Percentiles rank a stretch among this genome's conserved stretches.
Conservation (phyloP, 2,888 invertebrate genomes). For the Willowsia nigromaculata region DNA sequence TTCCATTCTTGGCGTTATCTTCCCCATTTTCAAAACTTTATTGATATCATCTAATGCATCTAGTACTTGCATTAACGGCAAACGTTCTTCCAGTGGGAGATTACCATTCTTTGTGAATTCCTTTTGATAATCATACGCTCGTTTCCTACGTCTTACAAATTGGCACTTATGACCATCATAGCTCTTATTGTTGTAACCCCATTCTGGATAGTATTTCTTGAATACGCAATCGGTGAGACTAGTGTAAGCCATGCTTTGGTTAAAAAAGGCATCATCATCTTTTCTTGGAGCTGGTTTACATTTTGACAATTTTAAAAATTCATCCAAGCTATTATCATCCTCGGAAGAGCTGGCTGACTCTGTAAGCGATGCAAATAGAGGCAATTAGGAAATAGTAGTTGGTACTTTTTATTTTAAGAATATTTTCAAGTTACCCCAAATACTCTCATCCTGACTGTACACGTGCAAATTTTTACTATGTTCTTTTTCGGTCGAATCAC, state of each 20-base stretch:
- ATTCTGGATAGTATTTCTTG: not conserved
- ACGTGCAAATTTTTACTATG: not conserved
- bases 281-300: not conserved
- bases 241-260: not conserved
- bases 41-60: conserved; percentile 38
- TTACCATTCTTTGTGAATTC: not conserved
- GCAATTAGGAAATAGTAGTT: no score
- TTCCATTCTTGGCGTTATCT: conserved; percentile 50
- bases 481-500: not conserved
- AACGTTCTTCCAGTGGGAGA: not conserved
- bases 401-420: not conserved
- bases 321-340: conserved; percentile 6
- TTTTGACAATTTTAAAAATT: not conserved
- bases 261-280: not conserved
- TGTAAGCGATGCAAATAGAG: not conserved
- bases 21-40: conserved; percentile 37
- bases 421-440: conserved; percentile 18
- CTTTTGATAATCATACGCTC: not conserved
- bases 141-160: not conserved
- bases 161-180: not conserved
- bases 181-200: not conserved
- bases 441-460: not conserved
- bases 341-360: not conserved
- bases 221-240: not conserved
- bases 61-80: conserved; percentile 32